These are phyloP conservation scores for Chloropsis hardwickii DNA, from an alignment of 2,113 vertebrate species.

Conservation along the genomic window DNA sequence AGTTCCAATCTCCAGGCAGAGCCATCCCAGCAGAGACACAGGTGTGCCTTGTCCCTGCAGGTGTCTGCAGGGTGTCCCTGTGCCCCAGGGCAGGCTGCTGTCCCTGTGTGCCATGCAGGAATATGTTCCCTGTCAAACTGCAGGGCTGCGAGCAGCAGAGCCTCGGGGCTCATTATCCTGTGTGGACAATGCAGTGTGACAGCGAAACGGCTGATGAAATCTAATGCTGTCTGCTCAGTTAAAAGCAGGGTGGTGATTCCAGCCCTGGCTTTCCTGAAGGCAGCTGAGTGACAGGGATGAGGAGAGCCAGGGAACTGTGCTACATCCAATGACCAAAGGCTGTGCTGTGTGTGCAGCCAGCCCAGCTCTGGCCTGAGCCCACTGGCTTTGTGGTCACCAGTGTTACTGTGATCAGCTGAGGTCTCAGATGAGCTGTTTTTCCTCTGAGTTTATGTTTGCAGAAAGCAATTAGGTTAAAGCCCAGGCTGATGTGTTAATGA, in stretches of 20 bases:
- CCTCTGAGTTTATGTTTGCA: not conserved
- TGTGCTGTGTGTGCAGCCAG: not conserved
- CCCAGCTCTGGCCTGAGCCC: not conserved
- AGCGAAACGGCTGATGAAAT: slow-evolving; percentile 30
- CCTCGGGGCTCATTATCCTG: slow-evolving; percentile 33
- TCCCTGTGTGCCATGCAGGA: not conserved
- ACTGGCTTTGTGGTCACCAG: not conserved
- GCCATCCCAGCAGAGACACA: rapidly evolving
- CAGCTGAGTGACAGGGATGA: not conserved
- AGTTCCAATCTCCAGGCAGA: not conserved
- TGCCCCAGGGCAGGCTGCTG: not conserved
- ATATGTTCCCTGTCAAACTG: not conserved
- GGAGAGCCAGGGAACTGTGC: rapidly evolving
- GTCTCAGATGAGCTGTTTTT: not conserved
- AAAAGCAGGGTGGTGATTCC: not conserved
- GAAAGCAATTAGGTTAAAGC: not conserved
- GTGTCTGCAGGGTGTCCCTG: not conserved
- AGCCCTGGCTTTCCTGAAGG: not conserved
- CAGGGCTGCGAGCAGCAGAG: not conserved
- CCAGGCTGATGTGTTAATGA: not conserved
- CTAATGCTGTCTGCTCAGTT: not conserved
- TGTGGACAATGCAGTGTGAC: not conserved
- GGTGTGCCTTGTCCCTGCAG: not conserved
- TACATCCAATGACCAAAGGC: not conserved
- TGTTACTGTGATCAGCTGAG: not conserved